These are phyloP conservation scores for Drosophila koepferae DNA, from an alignment of 2,888 invertebrate species.

Conservation along the genomic window DNA sequence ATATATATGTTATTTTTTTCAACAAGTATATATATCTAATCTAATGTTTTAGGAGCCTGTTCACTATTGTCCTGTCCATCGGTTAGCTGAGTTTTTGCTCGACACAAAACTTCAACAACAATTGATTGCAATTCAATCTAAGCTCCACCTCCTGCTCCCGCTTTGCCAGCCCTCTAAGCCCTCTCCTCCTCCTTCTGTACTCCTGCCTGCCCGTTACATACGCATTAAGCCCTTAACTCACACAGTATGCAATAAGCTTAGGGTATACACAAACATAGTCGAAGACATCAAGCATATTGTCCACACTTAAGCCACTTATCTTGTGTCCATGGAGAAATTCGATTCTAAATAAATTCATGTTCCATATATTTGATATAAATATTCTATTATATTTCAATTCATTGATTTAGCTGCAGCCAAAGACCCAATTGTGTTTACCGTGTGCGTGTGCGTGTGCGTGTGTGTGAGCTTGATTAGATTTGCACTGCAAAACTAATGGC, in stretches of 20 bases:
- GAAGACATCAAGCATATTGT: constrained; percentile 23
- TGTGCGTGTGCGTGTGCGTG: not conserved
- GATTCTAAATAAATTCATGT: constrained; percentile 15
- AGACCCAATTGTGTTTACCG: not conserved
- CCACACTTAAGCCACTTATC: constrained; percentile 28
- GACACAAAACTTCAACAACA: not conserved
- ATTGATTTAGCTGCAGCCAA: constrained; percentile 24
- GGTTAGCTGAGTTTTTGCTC: not conserved
- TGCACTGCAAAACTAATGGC: constrained; percentile 33
- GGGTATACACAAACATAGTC: constrained; percentile 3
- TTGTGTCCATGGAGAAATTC: constrained; percentile 23
- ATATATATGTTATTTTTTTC: too few species aligned
- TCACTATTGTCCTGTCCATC: not conserved
- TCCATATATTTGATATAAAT: constrained; percentile 15
- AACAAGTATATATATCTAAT: too few species aligned
- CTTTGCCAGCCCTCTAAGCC: too few species aligned
- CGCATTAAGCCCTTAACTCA: not conserved
- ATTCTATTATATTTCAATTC: constrained; percentile 20
- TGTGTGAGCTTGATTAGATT: constrained; percentile 33
- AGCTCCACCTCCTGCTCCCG: not conserved
- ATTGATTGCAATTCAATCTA: not conserved
- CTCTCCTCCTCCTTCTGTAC: not conserved
- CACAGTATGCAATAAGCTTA: not conserved
- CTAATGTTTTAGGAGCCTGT: not conserved
- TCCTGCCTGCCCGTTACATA: not conserved